Evolutionary conservation across 2,888 invertebrate genomes (phyloP).

Genomic region (Griposia aprilina): DNA sequence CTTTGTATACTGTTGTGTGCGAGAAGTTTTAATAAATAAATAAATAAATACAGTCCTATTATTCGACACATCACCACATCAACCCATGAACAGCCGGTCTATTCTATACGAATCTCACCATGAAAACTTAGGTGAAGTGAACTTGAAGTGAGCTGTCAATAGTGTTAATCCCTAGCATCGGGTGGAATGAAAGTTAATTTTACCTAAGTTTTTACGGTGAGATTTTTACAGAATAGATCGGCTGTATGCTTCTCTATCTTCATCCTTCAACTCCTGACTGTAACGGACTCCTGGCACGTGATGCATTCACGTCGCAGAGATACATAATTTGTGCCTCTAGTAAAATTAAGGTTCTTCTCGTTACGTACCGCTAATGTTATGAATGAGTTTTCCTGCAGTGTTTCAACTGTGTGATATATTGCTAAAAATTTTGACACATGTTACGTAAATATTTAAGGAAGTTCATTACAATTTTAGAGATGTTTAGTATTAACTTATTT

Average conservation of each 20-base stretch:
- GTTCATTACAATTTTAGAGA: not conserved
- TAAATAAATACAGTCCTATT: no score
- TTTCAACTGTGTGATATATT: constrained; percentile 28
- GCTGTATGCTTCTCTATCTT: not conserved
- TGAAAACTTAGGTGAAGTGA: not conserved
- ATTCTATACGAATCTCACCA: not conserved
- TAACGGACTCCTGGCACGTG: constrained; percentile 21
- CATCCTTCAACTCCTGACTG: not conserved
- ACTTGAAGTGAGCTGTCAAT: not conserved
- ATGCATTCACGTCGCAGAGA: constrained; percentile 9
- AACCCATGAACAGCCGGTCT: not conserved
- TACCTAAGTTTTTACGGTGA: not conserved
- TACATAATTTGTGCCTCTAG: constrained; percentile 29
- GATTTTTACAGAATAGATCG: not conserved
- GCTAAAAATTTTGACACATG: not conserved
- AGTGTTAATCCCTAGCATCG: not conserved
- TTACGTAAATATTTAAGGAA: not conserved
- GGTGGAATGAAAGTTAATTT: not conserved
- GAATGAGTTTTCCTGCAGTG: constrained; percentile 8
- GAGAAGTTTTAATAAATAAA: no score
- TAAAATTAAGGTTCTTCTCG: constrained; percentile 13
- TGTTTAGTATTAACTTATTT: not conserved
- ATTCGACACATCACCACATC: not conserved
- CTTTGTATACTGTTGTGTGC: no score
- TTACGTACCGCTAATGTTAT: constrained; percentile 32